phyloP scores from a whole-genome alignment of 2,113 vertebrate species.

The Rana temporaria region DNA sequence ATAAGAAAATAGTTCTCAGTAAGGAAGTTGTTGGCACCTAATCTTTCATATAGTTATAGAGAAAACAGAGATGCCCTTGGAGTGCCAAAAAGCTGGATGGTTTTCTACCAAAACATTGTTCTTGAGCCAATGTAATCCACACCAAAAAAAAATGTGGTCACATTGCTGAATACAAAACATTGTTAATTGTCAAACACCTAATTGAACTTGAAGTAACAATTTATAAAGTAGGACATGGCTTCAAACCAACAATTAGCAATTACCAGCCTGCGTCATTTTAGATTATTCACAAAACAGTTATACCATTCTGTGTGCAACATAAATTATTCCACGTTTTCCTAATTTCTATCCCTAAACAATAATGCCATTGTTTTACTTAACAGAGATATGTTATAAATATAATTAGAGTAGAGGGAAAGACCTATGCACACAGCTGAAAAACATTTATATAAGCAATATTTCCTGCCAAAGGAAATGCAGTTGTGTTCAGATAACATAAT shows the following conservation, averaged over 20 bases:
- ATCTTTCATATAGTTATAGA: not conserved
- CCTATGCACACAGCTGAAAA: no score
- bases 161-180: not conserved
- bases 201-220: not conserved
- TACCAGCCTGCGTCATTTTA: not conserved
- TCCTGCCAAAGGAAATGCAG: no score
- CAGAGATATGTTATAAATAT: no score
- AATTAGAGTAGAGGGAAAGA: no score
- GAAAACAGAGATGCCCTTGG: not conserved
- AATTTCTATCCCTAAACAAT: no score
- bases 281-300: not conserved
- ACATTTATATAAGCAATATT: no score
- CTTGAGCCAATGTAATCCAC: not conserved
- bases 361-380: no score
- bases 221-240: conserved; percentile 11
- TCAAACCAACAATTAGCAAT: not conserved
- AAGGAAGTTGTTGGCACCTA: no score
- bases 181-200: not conserved
- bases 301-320: not conserved
- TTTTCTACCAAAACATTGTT: not conserved
- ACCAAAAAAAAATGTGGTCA: conserved; percentile 23
- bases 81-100: conserved; percentile 4
- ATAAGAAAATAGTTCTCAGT: no score
- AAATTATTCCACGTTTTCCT: not conserved
- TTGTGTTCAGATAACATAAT: no score